Conservation (phyloP, 2,797 vertebrate genomes). For the Scyliorhinus canicula region DNA sequence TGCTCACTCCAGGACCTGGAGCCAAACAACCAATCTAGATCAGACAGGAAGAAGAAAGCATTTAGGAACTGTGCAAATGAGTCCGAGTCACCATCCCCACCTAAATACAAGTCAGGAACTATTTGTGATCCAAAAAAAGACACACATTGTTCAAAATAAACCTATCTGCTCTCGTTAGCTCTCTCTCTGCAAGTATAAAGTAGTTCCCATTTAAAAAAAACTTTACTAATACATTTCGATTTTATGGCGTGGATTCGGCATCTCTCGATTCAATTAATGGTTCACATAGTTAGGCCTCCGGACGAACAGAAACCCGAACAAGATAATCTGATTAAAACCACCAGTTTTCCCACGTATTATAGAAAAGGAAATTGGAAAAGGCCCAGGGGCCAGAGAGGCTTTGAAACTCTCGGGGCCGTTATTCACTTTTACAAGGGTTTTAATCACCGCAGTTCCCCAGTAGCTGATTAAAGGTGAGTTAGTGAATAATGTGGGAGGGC, state of each 20-base stretch:
- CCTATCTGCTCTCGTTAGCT: too few species aligned
- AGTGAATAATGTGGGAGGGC: not conserved
- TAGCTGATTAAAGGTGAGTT: constrained; percentile 17
- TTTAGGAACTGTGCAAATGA: not conserved
- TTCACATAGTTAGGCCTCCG: not conserved
- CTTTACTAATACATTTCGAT: not conserved
- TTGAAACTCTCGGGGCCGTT: not conserved
- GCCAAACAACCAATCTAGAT: not conserved
- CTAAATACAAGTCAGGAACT: not conserved
- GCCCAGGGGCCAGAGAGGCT: not conserved
- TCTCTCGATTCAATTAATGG: not conserved
- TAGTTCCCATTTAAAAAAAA: not conserved
- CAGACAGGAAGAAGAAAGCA: not conserved
- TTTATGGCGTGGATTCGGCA: not conserved
- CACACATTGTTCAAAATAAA: too few species aligned
- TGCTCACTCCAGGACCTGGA: too few species aligned
- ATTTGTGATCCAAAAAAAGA: too few species aligned
- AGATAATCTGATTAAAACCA: not conserved
- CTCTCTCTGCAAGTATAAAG: not conserved
- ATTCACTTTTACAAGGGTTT: constrained; percentile 15
- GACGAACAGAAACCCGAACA: not conserved
- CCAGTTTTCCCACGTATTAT: not conserved
- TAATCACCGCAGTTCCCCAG: not conserved
- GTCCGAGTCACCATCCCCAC: not conserved
- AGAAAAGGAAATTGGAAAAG: not conserved